These are phyloP conservation scores for Syrista parreyssii DNA, from an alignment of 2,888 invertebrate genomes.

Conservation along the genomic window DNA sequence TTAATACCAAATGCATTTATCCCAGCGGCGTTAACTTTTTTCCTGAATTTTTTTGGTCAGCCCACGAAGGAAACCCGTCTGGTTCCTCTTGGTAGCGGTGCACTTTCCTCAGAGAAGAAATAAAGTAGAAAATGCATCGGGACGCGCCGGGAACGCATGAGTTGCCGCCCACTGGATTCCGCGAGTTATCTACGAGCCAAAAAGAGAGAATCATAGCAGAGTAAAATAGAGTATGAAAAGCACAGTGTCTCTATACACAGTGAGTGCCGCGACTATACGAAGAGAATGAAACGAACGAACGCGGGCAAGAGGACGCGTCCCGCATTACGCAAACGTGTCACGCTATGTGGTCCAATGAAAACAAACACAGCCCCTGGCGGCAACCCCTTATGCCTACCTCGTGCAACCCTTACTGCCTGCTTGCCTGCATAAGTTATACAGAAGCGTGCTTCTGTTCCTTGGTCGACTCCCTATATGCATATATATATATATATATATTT, in stretches of 20 bases:
- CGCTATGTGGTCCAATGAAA: conserved; percentile 65
- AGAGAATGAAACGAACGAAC: conserved; percentile 42
- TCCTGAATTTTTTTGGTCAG: background rate
- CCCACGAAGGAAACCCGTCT: background rate
- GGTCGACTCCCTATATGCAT: background rate
- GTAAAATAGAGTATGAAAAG: background rate
- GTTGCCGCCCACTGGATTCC: conserved; percentile 58
- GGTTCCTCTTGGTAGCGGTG: background rate
- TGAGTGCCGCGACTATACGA: background rate
- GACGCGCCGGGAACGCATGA: conserved; percentile 47
- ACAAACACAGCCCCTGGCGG: conserved; percentile 58
- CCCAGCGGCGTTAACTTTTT: background rate
- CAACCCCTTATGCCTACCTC: conserved; percentile 26
- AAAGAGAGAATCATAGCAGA: background rate
- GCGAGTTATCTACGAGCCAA: conserved; percentile 7
- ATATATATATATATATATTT: background rate
- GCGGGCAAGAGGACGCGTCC: conserved; percentile 41
- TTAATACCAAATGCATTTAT: background rate
- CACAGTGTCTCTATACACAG: background rate
- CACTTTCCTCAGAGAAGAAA: conserved; percentile 29
- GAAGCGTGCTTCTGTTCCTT: background rate
- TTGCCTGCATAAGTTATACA: conserved; percentile 53
- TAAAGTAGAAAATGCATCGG: conserved; percentile 30
- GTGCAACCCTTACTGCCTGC: conserved; percentile 40
- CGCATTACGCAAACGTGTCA: conserved; percentile 66